A percentile compares a stretch with the other conserved stretches of the same genome.
Evolutionary conservation across 2,797 vertebrate genomes (phyloP).

Genomic region (Rhyacichthys aspro): DNA sequence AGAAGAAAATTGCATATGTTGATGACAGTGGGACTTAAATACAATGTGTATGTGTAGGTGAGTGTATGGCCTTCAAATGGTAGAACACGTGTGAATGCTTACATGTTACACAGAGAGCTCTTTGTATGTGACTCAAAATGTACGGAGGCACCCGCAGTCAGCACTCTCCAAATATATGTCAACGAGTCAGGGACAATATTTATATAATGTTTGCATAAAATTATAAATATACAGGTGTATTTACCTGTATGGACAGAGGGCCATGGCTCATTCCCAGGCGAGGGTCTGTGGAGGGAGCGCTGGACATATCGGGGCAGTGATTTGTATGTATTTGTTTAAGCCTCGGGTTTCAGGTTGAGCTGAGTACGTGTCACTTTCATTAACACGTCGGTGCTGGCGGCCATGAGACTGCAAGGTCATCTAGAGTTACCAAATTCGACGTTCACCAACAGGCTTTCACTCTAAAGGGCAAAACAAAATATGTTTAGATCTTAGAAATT

Average conservation of each 20-base stretch:
- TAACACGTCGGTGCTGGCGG: constrained; percentile 55
- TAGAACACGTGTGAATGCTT: constrained; percentile 58
- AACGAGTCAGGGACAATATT: constrained; percentile 65
- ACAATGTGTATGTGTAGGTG: constrained; percentile 30
- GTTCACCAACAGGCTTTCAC: constrained; percentile 32
- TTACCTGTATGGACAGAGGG: constrained; percentile 59
- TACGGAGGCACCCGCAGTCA: constrained; percentile 42
- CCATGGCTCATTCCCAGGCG: constrained; percentile 21
- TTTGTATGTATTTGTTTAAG: constrained; percentile 73
- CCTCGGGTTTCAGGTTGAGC: constrained; percentile 60
- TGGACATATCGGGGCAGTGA: constrained; percentile 50
- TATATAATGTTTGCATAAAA: constrained; percentile 70
- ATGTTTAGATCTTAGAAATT: not conserved
- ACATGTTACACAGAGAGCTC: constrained; percentile 66
- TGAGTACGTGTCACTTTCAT: constrained; percentile 69
- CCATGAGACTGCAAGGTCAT: constrained; percentile 56
- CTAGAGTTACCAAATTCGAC: constrained; percentile 51
- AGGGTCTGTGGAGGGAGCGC: constrained; percentile 40
- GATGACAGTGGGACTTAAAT: constrained; percentile 18
- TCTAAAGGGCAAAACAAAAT: constrained; percentile 26
- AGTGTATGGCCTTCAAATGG: constrained; percentile 17
- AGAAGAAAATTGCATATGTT: constrained; percentile 20
- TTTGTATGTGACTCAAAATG: constrained; percentile 63
- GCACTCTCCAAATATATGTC: constrained; percentile 64
- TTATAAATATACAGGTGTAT: constrained; percentile 78